phyloP scores from a whole-genome alignment of 2,888 invertebrate genomes.

The Molorchus minor region DNA sequence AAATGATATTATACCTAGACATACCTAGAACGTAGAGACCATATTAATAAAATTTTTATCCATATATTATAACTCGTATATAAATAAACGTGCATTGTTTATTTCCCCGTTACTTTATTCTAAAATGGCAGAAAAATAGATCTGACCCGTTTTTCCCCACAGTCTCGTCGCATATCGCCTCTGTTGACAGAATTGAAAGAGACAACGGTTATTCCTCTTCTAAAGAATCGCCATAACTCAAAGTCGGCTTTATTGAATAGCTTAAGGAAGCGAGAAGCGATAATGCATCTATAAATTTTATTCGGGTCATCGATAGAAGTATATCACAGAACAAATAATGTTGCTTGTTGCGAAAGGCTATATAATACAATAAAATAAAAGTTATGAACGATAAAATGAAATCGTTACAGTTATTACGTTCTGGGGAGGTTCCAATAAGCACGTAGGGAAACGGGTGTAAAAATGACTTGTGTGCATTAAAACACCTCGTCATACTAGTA shows the following conservation, averaged over 20 bases:
- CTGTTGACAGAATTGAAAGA: background rate
- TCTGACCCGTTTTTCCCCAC: too few species aligned
- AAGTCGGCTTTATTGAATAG: slow-evolving; percentile 21
- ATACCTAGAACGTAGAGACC: too few species aligned
- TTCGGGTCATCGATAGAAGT: slow-evolving; percentile 7
- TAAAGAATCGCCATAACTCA: slow-evolving; percentile 6
- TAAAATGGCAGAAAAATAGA: too few species aligned
- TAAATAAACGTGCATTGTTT: too few species aligned
- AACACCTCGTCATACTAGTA: too few species aligned
- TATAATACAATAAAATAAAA: slow-evolving; percentile 18
- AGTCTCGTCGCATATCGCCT: too few species aligned
- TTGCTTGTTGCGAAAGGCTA: slow-evolving; percentile 18
- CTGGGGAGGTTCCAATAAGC: slow-evolving; percentile 2
- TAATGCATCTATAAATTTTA: slow-evolving; percentile 20
- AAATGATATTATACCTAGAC: too few species aligned
- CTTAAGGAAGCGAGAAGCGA: slow-evolving; percentile 15
- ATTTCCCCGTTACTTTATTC: too few species aligned
- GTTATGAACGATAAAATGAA: slow-evolving; percentile 23
- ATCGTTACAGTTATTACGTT: slow-evolving; percentile 21
- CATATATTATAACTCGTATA: too few species aligned
- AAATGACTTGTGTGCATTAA: too few species aligned
- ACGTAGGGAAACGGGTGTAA: too few species aligned
- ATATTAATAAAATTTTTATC: too few species aligned
- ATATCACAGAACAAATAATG: slow-evolving; percentile 22
- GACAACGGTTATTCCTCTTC: slow-evolving; percentile 7